These are phyloP conservation scores for Pammene aurita DNA, from an alignment of 2,888 invertebrate genomes.

Conservation along the genomic window DNA sequence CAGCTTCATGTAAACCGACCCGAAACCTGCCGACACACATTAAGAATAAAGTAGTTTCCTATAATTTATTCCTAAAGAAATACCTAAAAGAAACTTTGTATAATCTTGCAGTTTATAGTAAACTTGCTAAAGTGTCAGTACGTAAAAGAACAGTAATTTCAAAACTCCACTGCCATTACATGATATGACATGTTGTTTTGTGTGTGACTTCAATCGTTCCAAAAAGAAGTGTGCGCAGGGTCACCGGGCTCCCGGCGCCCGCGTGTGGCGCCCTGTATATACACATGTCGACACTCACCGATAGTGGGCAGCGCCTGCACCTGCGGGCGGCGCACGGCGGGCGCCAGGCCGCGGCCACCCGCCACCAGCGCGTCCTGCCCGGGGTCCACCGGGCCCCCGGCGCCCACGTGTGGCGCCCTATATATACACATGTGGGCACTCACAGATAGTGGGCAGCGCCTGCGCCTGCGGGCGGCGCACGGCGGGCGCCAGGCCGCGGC, in stretches of 20 bases:
- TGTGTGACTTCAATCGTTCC: too few relatives aligned
- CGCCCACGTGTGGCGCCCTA: slow-evolving; percentile 44
- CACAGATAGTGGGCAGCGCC: too few relatives aligned
- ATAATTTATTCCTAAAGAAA: too few relatives aligned
- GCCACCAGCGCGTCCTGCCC: slow-evolving; percentile 66
- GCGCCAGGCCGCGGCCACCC: slow-evolving; percentile 49
- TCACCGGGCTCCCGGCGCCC: slow-evolving; percentile 54
- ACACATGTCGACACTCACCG: slow-evolving; percentile 56
- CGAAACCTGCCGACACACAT: slow-evolving; percentile 70
- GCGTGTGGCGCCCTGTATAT: too few relatives aligned
- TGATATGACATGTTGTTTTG: too few relatives aligned
- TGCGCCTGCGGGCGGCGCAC: slow-evolving; percentile 47
- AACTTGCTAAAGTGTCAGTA: too few relatives aligned
- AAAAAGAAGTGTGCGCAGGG: slow-evolving; percentile 52
- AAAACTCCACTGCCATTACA: too few relatives aligned
- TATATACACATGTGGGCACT: background rate
- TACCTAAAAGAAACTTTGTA: too few relatives aligned
- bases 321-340: slow-evolving; percentile 48
- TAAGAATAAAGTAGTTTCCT: too few relatives aligned
- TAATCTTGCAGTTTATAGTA: too few relatives aligned
- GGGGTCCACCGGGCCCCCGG: slow-evolving; percentile 57
- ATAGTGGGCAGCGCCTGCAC: slow-evolving; percentile 65
- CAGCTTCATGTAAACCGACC: slow-evolving; percentile 93
- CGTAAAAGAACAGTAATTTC: too few relatives aligned
- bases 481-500: slow-evolving; percentile 46